A percentile compares a stretch with the other conserved stretches of the same genome.
These are phyloP conservation scores for Elysia chlorotica DNA, from an alignment of 1,140 invertebrate genomes.

Conservation along the genomic window DNA sequence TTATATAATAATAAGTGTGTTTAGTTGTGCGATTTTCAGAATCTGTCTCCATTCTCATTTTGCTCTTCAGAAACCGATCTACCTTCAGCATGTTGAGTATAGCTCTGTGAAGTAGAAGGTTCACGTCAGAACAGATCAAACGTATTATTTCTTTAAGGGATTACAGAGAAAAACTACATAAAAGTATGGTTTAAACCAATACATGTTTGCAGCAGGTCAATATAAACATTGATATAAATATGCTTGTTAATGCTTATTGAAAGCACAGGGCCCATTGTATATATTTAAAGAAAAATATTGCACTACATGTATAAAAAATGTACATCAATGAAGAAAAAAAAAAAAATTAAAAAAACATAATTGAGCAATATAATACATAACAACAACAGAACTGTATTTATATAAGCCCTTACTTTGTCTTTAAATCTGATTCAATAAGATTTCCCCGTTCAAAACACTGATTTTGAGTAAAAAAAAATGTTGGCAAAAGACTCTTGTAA, in stretches of 20 bases:
- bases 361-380: no score
- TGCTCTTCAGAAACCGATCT: slow-evolving; percentile 92
- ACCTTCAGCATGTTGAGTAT: slow-evolving; percentile 83
- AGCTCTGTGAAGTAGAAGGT: slow-evolving; percentile 68
- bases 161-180: background rate
- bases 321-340: no score
- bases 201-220: background rate
- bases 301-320: no score
- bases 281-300: background rate
- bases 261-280: background rate
- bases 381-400: no score
- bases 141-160: background rate
- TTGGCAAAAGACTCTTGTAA: no score
- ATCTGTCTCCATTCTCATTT: slow-evolving; percentile 92
- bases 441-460: no score
- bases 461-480: no score
- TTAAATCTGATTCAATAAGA: no score
- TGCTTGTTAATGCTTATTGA: background rate
- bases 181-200: background rate
- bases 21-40: slow-evolving; percentile 93
- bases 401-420: no score
- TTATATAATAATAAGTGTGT: slow-evolving; percentile 98
- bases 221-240: background rate
- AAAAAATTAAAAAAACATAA: no score
- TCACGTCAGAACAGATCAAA: no score